Evolutionary conservation across 1,140 invertebrate species (phyloP).

Genomic region (Drosophila ironensis): DNA sequence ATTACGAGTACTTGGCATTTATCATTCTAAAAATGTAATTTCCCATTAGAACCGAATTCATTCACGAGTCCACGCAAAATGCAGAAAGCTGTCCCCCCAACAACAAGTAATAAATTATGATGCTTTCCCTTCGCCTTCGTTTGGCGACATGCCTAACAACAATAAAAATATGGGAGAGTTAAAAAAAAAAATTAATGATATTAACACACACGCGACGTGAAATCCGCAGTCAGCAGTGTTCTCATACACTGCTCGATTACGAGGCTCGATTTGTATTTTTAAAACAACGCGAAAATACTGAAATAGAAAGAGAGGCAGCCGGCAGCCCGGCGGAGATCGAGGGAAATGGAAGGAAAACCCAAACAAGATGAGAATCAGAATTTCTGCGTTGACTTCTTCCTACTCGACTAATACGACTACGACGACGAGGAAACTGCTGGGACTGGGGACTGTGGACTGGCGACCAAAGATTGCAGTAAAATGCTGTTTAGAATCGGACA

Average conservation of each 20-base stretch:
- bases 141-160: slow-evolving; percentile 54
- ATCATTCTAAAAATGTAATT: neutral
- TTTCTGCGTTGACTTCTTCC: slow-evolving; percentile 63
- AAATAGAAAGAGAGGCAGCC: slow-evolving; percentile 49
- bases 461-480: slow-evolving; percentile 57
- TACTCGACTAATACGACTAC: too few relatives aligned
- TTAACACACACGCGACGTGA: slow-evolving; percentile 33
- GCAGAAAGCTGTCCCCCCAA: slow-evolving; percentile 2
- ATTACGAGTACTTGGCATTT: neutral
- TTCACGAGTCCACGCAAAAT: neutral
- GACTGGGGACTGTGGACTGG: neutral
- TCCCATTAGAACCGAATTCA: slow-evolving; percentile 1
- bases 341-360: slow-evolving; percentile 20
- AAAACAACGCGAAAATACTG: slow-evolving; percentile 51
- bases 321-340: slow-evolving; percentile 4
- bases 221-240: slow-evolving; percentile 28
- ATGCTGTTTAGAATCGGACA: slow-evolving; percentile 55
- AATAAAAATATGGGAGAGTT: slow-evolving; percentile 23
- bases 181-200: slow-evolving; percentile 19
- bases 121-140: neutral
- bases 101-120: slow-evolving; percentile 31
- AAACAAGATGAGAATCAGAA: slow-evolving; percentile 44
- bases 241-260: slow-evolving; percentile 7
- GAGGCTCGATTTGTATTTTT: slow-evolving; percentile 46
- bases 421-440: slow-evolving; percentile 6